Percentiles rank a stretch among this genome's conserved stretches.
Conservation (phyloP, 2,113 vertebrate species). For the Amazona guildingii region DNA sequence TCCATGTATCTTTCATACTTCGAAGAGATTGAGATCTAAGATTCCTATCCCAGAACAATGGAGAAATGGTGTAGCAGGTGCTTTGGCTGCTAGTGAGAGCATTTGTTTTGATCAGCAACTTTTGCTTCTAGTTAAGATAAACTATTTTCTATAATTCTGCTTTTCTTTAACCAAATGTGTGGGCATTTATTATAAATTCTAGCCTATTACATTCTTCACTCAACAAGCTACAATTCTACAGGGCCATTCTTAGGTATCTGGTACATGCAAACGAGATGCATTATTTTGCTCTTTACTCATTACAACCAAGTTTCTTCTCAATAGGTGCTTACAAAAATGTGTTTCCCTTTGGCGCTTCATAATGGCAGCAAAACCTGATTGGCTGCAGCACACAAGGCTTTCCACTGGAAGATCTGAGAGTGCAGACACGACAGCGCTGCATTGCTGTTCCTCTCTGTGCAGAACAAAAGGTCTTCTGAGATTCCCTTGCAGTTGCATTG, state of each 20-base stretch:
- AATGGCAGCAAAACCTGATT: background rate
- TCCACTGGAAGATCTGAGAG: background rate
- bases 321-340: no score
- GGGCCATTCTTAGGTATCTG: no score
- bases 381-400: background rate
- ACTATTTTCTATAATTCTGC: background rate
- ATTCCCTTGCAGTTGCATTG: no score
- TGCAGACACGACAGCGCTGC: accelerated
- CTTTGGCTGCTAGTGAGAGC: background rate
- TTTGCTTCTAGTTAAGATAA: background rate
- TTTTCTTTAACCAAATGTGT: background rate
- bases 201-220: background rate
- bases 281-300: background rate
- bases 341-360: background rate
- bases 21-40: background rate
- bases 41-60: background rate
- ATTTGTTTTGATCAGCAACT: background rate
- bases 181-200: background rate
- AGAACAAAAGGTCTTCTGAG: background rate
- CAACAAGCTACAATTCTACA: background rate
- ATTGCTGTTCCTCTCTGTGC: background rate
- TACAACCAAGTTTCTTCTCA: no score
- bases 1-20: background rate
- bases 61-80: background rate
- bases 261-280: no score